Conservation (phyloP, 2,797 vertebrate species). For the Morus bassanus region DNA sequence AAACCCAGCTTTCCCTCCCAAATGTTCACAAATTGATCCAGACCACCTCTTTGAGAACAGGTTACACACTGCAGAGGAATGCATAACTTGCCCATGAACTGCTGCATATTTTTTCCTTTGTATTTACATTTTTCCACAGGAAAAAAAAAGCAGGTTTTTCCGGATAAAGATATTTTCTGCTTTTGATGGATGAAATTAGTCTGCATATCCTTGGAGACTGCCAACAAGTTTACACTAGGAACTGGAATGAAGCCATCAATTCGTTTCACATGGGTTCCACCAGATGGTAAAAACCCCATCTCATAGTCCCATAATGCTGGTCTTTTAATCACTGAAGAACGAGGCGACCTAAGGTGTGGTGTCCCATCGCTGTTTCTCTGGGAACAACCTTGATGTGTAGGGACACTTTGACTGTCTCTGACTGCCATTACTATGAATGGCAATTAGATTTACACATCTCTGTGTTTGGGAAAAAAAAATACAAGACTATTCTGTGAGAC, state of each 20-base stretch:
- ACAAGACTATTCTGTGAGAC: neutral
- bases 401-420: neutral
- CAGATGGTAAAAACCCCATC: neutral
- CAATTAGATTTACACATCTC: neutral
- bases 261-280: neutral
- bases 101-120: slow-evolving; percentile 45
- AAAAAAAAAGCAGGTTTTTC: neutral
- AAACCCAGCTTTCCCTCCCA: neutral
- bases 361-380: neutral
- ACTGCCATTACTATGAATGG: neutral
- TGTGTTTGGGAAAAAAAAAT: neutral
- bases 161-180: slow-evolving; percentile 13
- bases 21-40: slow-evolving; percentile 35
- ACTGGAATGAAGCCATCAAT: slow-evolving; percentile 22
- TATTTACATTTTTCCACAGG: slow-evolving; percentile 59
- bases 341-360: neutral
- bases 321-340: neutral
- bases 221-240: slow-evolving; percentile 42
- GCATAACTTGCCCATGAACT: slow-evolving; percentile 61
- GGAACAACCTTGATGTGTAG: neutral
- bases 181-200: slow-evolving; percentile 55
- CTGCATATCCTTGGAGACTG: slow-evolving; percentile 37
- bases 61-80: slow-evolving; percentile 60
- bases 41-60: slow-evolving; percentile 59
- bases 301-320: neutral